Conservation (phyloP, 1,140 invertebrate genomes). For the Ostrea edulis region DNA sequence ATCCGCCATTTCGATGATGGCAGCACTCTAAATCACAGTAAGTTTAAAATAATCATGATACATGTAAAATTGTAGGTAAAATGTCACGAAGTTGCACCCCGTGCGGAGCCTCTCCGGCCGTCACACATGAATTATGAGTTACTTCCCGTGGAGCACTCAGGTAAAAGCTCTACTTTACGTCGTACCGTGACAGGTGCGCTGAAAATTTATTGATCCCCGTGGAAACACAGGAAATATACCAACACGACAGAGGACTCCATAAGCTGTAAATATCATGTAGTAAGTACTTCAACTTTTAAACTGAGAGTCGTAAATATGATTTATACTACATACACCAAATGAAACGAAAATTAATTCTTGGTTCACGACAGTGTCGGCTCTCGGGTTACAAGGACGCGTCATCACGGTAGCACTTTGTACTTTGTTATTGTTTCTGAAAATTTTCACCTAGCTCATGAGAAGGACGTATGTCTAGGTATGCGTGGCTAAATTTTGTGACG, state of each 20-base stretch:
- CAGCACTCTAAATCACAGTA: too few relatives aligned
- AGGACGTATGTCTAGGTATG: too few relatives aligned
- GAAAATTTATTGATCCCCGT: background rate
- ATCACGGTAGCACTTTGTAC: background rate
- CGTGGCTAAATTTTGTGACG: too few relatives aligned
- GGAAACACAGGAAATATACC: background rate
- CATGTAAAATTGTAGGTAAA: background rate
- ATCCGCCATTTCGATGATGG: too few relatives aligned
- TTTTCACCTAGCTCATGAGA: too few relatives aligned
- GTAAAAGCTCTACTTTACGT: background rate
- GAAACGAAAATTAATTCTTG: background rate
- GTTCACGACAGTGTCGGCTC: background rate
- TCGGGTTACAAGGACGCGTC: background rate
- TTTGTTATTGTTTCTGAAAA: too few relatives aligned
- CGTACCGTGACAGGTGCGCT: background rate
- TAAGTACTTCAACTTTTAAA: background rate
- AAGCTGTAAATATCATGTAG: background rate
- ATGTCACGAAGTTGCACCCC: background rate
- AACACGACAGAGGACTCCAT: background rate
- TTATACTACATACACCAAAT: too few relatives aligned
- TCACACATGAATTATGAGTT: background rate
- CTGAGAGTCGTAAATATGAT: too few relatives aligned
- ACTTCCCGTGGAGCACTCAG: slow-evolving; percentile 9
- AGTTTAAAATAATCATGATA: too few relatives aligned
- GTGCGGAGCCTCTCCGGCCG: background rate